Percentiles rank a stretch among this genome's conserved stretches.
Evolutionary conservation across 2,888 invertebrate genomes (phyloP).

Genomic region (Thymelicus lineola): DNA sequence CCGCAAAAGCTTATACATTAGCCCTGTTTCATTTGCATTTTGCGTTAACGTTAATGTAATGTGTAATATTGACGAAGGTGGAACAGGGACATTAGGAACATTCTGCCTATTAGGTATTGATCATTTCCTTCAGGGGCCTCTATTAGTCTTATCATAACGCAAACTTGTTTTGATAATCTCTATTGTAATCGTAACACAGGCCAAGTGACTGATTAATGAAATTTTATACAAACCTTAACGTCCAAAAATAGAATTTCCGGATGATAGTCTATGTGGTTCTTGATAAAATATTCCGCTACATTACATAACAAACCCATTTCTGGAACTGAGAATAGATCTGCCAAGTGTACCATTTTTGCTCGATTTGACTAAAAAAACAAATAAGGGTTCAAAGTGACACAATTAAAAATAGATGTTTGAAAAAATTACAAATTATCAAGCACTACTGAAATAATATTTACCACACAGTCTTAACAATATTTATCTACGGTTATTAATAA

Average conservation of each 20-base stretch:
- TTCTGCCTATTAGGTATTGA: too few relatives aligned
- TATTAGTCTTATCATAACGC: too few relatives aligned
- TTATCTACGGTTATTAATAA: too few relatives aligned
- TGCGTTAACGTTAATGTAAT: too few relatives aligned
- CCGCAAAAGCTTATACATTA: too few relatives aligned
- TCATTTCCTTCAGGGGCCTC: too few relatives aligned
- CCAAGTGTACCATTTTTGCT: slow-evolving; percentile 96
- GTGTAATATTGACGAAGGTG: too few relatives aligned
- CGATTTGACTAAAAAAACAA: slow-evolving; percentile 79
- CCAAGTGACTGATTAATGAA: background rate
- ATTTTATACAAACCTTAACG: slow-evolving; percentile 88
- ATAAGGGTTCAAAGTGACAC: background rate
- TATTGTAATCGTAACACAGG: background rate
- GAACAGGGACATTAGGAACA: too few relatives aligned
- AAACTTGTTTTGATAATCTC: background rate
- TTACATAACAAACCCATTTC: slow-evolving; percentile 97
- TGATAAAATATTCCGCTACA: slow-evolving; percentile 96
- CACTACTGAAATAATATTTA: background rate
- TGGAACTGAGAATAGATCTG: slow-evolving; percentile 98
- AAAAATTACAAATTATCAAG: background rate
- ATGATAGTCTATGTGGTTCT: slow-evolving; percentile 95
- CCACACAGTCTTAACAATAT: background rate
- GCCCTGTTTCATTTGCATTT: too few relatives aligned
- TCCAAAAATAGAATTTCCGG: slow-evolving; percentile 98
- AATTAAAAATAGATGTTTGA: background rate